Evolutionary conservation across 2,888 invertebrate species (phyloP), one percentile per base, ranked within the genome.

Genomic region (Cyaniris semiargus): DNA sequence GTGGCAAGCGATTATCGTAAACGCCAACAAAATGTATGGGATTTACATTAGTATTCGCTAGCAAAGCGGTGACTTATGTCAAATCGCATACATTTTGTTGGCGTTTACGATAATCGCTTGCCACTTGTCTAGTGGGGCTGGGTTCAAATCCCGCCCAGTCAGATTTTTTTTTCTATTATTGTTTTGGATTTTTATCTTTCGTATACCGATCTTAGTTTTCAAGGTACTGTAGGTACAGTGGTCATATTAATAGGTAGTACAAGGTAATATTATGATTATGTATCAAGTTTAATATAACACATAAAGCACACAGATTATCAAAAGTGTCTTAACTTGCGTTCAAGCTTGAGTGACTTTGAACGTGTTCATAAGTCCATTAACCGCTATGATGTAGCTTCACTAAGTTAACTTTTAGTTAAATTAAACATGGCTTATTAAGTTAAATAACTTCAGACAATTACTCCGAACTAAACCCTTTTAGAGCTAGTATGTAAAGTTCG

Each of bases 321-420:
- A 66, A 66, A 66, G 15, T 66, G 66, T 15, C 27, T 31, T 31
- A 31, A 66, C 27, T 27, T 21, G 27, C 27, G 27, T 66, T 27
- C 5, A 31, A 0, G 66, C 27, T 66, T 66, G 66, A 66, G 66
- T 66, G 66, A 31, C 66, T 66, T 66, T 31, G 27, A 31, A 66
- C 66, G 66, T 66, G 66, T 66, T 66, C 66, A 66, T 66, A 66
- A 66, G 15, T 66, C 66, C 66, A 66, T 66, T 66, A 66, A 31
- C 66, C 15, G 27, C 66, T 66, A 31, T 66, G 66, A 66, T 66
- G 66, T 66, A 66, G 66, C 27, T 66, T 66, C 27, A 66, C 66
- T 27, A 66, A 66, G 66, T 66, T 66, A 27, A 66, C 66, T 66
- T 66, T 15, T 66, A 66, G 27, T 66, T 66, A 66, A 27, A 31